Evolutionary conservation across 1,140 invertebrate genomes (phyloP).

Genomic region (Saxidomus purpurata): DNA sequence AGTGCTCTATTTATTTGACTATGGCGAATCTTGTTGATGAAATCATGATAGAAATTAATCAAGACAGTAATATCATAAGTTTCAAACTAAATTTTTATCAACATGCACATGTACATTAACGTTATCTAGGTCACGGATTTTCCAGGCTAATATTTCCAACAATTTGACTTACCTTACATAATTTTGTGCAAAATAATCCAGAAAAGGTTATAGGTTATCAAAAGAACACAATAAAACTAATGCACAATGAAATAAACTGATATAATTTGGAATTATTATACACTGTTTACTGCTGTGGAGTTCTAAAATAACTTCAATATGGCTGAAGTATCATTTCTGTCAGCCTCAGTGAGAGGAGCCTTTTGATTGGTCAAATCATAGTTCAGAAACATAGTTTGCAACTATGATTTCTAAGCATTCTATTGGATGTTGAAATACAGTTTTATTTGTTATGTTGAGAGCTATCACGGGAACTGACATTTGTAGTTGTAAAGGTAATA

Average conservation of each 20-base stretch:
- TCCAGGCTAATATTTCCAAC: background rate
- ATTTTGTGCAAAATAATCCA: background rate
- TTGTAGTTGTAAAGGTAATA: background rate
- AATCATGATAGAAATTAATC: too few relatives aligned
- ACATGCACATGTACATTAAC: too few relatives aligned
- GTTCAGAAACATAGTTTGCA: constrained; percentile 16
- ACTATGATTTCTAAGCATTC: constrained; percentile 35
- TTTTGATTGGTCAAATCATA: constrained; percentile 45
- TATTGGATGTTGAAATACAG: constrained; percentile 38
- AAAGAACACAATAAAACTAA: constrained; percentile 7
- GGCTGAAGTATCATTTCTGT: background rate
- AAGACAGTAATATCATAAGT: too few relatives aligned
- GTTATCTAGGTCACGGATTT: background rate
- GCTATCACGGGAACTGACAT: constrained; percentile 74
- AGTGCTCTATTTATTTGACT: background rate
- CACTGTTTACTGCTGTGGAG: background rate
- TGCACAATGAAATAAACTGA: background rate
- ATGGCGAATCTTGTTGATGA: too few relatives aligned
- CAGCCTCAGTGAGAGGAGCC: background rate
- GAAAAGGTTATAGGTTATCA: background rate
- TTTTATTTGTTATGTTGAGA: constrained; percentile 54
- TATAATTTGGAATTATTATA: background rate
- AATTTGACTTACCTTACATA: background rate
- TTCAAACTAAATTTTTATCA: too few relatives aligned
- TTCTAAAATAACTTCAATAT: background rate